A percentile compares a stretch with the other conserved stretches of the same genome.
Conservation (phyloP, 2,888 invertebrate genomes). For the Acleris holmiana region DNA sequence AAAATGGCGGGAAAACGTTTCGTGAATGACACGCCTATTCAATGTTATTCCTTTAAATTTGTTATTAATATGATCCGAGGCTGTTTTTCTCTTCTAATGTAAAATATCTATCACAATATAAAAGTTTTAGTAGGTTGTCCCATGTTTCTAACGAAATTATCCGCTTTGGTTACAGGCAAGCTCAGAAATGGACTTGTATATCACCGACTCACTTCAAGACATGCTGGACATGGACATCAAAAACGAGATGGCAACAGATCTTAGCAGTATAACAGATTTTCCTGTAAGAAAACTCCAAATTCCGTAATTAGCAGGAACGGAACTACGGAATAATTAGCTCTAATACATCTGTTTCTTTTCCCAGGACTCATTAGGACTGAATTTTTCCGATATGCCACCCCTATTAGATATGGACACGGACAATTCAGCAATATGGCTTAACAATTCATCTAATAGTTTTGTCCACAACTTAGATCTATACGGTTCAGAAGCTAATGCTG, state of each 20-base stretch:
- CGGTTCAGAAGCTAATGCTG: conserved; percentile 89
- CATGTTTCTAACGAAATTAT: background rate
- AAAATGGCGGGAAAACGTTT: conserved; percentile 64
- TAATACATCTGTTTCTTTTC: conserved; percentile 39
- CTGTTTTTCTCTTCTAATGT: too few relatives aligned
- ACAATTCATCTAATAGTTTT: conserved; percentile 86
- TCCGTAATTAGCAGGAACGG: background rate
- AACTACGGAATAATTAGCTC: background rate
- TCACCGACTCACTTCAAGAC: conserved; percentile 92
- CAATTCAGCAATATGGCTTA: conserved; percentile 84
- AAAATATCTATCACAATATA: too few relatives aligned
- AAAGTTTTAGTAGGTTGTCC: too few relatives aligned
- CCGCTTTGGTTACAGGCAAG: conserved; percentile 73
- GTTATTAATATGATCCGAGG: background rate
- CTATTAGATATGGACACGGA: conserved; percentile 88
- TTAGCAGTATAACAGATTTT: conserved; percentile 89
- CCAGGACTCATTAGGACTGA: conserved; percentile 85
- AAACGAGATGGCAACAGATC: conserved; percentile 91
- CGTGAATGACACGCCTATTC: conserved; percentile 14
- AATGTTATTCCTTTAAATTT: conserved; percentile 18
- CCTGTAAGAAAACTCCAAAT: conserved; percentile 61
- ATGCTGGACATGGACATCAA: conserved; percentile 96
- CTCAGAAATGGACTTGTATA: conserved; percentile 86
- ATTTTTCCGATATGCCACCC: conserved; percentile 86
- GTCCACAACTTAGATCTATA: conserved; percentile 88